Evolutionary conservation across 2,113 vertebrate species (phyloP).

Genomic region (Laterallus jamaicensis): DNA sequence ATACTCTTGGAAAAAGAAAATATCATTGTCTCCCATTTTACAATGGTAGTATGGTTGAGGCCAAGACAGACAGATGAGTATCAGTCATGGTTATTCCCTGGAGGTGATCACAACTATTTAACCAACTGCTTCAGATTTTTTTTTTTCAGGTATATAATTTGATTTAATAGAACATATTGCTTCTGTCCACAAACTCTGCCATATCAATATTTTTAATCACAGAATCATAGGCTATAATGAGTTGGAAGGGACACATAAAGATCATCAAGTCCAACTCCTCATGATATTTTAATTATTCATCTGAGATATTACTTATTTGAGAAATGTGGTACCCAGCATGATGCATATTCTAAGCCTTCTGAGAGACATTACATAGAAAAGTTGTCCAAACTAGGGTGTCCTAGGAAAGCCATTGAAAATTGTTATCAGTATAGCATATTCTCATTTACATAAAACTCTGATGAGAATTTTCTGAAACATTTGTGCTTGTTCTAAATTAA

Average conservation of each 20-base stretch:
- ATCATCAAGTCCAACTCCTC: too few relatives aligned
- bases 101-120: background rate
- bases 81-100: background rate
- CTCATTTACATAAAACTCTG: background rate
- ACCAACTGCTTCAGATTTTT: background rate
- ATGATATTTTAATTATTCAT: background rate
- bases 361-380: background rate
- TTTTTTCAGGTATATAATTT: background rate
- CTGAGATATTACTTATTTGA: background rate
- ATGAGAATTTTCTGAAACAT: background rate
- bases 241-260: too few relatives aligned
- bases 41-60: background rate
- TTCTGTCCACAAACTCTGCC: background rate
- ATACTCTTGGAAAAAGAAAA: background rate
- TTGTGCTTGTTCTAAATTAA: background rate
- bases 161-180: background rate
- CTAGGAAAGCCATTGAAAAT: background rate
- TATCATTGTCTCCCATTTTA: background rate
- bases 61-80: background rate
- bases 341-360: background rate
- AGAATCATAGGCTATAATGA: too few relatives aligned
- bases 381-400: background rate
- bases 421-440: background rate
- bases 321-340: background rate
- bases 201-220: background rate